phyloP scores from a whole-genome alignment of 2,888 invertebrate species.

The Thalpophila matura region DNA sequence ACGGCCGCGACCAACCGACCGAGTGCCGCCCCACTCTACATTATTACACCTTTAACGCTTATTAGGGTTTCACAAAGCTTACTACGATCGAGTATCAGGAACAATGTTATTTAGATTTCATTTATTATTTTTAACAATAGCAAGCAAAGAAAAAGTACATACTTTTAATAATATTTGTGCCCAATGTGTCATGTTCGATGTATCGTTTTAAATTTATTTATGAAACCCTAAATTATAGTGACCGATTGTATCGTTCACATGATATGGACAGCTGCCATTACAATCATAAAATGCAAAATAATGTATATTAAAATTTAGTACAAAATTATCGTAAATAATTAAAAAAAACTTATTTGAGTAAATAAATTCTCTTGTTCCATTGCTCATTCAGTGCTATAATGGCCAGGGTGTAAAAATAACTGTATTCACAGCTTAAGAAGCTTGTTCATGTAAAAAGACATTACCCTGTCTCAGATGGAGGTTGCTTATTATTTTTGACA shows the following conservation, averaged over 20 bases:
- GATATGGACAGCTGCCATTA: constrained; percentile 89
- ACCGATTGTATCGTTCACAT: constrained; percentile 82
- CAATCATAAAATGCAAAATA: constrained; percentile 89
- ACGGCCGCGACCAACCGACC: constrained; percentile 25
- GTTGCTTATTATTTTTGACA: constrained; percentile 55
- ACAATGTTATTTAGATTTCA: constrained; percentile 75
- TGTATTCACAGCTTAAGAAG: constrained; percentile 59
- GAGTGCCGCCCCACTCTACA: constrained; percentile 37
- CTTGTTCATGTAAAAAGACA: constrained; percentile 54
- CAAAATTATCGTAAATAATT: constrained; percentile 86
- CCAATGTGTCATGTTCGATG: constrained; percentile 91
- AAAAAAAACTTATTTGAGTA: constrained; percentile 89
- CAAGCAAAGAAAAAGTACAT: constrained; percentile 83
- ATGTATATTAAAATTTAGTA: constrained; percentile 86
- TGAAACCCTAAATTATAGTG: constrained; percentile 85
- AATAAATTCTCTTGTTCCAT: constrained; percentile 91
- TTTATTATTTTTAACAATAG: constrained; percentile 73
- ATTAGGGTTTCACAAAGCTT: constrained; percentile 82
- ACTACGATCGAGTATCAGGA: constrained; percentile 75
- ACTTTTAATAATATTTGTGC: constrained; percentile 87
- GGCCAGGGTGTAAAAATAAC: constrained; percentile 88
- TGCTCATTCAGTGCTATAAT: constrained; percentile 88
- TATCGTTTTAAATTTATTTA: constrained; percentile 86
- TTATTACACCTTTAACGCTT: constrained; percentile 49
- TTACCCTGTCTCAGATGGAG: constrained; percentile 67